A percentile compares a stretch with the other conserved stretches of the same genome.
These are phyloP conservation scores for Drosophila arizonae DNA, from an alignment of 1,140 invertebrate genomes.

Conservation along the genomic window DNA sequence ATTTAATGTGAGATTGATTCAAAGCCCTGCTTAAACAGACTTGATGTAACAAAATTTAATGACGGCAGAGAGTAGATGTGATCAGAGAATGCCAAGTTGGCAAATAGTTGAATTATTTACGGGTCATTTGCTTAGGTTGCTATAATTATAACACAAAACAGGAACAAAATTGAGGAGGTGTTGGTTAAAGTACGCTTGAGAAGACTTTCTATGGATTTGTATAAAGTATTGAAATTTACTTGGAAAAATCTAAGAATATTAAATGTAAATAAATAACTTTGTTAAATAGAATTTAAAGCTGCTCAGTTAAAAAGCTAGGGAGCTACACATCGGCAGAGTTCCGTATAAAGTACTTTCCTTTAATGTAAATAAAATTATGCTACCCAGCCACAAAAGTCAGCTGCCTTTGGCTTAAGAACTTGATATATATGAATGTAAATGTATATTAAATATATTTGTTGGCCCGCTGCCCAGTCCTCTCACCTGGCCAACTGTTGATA, in stretches of 20 bases:
- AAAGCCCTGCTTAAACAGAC: not conserved
- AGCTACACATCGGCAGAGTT: not conserved
- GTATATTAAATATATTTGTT: not conserved
- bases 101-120: not conserved
- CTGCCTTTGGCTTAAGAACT: not conserved
- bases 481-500: slow-evolving; percentile 38
- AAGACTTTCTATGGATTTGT: not conserved
- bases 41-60: not conserved
- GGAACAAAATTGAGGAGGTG: not conserved
- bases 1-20: not conserved
- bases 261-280: too few species aligned
- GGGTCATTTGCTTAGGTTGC: not conserved
- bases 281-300: too few species aligned
- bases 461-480: not conserved
- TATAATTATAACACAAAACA: not conserved
- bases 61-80: not conserved
- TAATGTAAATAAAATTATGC: slow-evolving; percentile 3
- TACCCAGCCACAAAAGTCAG: not conserved
- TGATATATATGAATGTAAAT: slow-evolving; percentile 1
- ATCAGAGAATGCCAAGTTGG: not conserved
- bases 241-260: too few species aligned
- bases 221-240: not conserved
- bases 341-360: not conserved
- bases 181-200: not conserved
- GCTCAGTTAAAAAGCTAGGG: not conserved